A percentile compares a stretch with the other conserved stretches of the same genome.
Evolutionary conservation across 2,113 vertebrate species (phyloP).

Genomic region (Diadophis punctatus): DNA sequence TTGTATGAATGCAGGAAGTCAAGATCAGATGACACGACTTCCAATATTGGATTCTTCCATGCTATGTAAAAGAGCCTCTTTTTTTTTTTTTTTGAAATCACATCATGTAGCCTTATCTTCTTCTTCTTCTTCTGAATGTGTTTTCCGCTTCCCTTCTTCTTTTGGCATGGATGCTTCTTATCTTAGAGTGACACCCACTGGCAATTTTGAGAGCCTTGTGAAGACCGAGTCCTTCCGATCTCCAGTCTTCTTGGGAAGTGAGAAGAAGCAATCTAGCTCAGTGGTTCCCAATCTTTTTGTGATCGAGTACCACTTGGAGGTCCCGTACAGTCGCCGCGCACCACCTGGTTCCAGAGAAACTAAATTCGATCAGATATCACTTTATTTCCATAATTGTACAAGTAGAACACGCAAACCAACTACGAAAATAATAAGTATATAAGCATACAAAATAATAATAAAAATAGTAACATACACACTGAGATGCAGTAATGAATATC

Average conservation of each 20-base stretch:
- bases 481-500: too few relatives aligned
- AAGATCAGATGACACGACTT: background rate
- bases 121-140: background rate
- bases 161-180: background rate
- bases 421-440: too few relatives aligned
- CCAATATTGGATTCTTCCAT: background rate
- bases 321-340: too few relatives aligned
- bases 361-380: too few relatives aligned
- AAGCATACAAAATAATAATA: too few relatives aligned
- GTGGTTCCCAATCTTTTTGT: too few relatives aligned
- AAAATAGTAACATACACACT: too few relatives aligned
- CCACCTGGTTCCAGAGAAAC: too few relatives aligned
- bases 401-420: too few relatives aligned
- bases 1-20: background rate
- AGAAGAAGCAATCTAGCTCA: background rate
- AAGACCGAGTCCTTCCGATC: background rate
- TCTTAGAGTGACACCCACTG: conserved; percentile 8
- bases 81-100: background rate
- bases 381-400: too few relatives aligned
- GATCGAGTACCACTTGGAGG: too few relatives aligned
- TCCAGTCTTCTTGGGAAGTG: background rate
- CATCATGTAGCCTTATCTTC: background rate
- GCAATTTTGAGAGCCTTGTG: background rate
- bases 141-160: too few relatives aligned
- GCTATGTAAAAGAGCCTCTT: background rate